A percentile compares a stretch with the other conserved stretches of the same genome.
These are phyloP conservation scores for Cebus imitator DNA, from an alignment of 2,113 vertebrate genomes.

Conservation along the genomic window DNA sequence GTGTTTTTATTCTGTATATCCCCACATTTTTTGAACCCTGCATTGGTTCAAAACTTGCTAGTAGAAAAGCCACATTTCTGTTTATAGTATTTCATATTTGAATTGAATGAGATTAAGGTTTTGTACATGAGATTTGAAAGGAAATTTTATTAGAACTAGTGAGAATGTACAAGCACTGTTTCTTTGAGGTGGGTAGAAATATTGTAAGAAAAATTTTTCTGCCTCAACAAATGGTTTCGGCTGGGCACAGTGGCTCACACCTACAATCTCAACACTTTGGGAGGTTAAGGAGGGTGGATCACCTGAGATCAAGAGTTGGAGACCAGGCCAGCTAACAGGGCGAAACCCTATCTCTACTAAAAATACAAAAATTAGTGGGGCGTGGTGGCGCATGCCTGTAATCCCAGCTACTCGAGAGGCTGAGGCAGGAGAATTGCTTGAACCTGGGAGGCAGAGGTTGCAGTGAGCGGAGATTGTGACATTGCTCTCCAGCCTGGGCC, in stretches of 20 bases:
- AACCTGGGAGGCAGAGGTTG: too few relatives aligned
- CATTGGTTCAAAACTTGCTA: neutral
- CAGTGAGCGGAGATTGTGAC: too few relatives aligned
- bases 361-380: too few relatives aligned
- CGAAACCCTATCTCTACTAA: too few relatives aligned
- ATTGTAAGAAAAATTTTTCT: neutral
- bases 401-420: too few relatives aligned
- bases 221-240: neutral
- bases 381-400: too few relatives aligned
- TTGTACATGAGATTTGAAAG: neutral
- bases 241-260: too few relatives aligned
- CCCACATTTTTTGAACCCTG: neutral
- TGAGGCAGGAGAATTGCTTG: too few relatives aligned
- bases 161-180: neutral
- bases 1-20: neutral
- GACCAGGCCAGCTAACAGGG: too few relatives aligned
- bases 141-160: neutral
- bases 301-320: too few relatives aligned
- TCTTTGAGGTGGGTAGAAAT: neutral
- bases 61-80: neutral
- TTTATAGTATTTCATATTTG: neutral
- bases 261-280: too few relatives aligned
- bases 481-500: too few relatives aligned
- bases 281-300: accelerated
- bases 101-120: neutral